Conservation (phyloP, 2,113 vertebrate species). For the Brienomyrus longianalis region DNA sequence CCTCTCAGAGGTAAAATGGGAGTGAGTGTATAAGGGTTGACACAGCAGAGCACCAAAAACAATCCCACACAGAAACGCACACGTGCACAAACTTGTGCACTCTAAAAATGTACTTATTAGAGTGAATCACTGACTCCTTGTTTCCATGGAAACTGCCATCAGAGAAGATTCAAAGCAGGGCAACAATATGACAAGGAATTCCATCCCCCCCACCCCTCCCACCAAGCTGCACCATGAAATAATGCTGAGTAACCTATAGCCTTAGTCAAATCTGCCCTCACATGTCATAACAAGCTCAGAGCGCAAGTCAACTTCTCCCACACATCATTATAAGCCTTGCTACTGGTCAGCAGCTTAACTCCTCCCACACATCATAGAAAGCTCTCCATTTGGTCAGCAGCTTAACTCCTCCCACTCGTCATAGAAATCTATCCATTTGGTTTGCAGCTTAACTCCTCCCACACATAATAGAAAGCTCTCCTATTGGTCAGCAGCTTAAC, state of each 20-base stretch:
- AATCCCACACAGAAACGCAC: neutral
- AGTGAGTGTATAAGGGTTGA: neutral
- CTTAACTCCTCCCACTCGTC: neutral
- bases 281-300: neutral
- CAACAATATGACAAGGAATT: conserved; percentile 25
- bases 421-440: neutral
- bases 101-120: conserved; percentile 26
- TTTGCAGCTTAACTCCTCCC: neutral
- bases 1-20: neutral
- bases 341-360: neutral
- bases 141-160: conserved; percentile 43
- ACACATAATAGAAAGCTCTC: neutral
- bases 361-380: neutral
- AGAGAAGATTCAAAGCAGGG: conserved; percentile 30
- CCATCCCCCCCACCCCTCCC: conserved; percentile 18
- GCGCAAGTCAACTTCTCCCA: neutral
- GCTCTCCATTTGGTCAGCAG: neutral
- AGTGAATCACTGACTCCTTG: conserved; percentile 34
- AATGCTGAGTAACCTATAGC: conserved; percentile 21
- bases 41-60: neutral
- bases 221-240: neutral
- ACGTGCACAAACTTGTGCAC: conserved; percentile 26
- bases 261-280: neutral
- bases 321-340: neutral
- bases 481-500: neutral